Evolutionary conservation across 2,113 vertebrate genomes (phyloP).

Genomic region (Todiramphus saurophagus): DNA sequence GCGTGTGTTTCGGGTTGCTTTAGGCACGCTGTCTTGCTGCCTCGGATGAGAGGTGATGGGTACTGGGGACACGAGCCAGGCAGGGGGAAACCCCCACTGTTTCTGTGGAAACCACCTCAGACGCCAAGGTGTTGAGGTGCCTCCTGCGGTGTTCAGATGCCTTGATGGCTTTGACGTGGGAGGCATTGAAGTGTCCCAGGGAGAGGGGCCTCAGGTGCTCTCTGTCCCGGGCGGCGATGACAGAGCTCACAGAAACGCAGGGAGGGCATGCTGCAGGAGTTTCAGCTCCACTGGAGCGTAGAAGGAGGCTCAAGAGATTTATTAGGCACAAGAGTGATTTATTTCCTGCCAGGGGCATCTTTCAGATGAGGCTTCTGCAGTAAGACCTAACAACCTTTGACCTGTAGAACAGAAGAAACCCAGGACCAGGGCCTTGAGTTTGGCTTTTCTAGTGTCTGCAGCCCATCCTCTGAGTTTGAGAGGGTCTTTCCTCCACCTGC

Average conservation of each 20-base stretch:
- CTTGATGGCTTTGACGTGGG: background rate
- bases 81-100: background rate
- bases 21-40: too few relatives aligned
- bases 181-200: background rate
- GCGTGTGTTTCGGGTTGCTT: background rate
- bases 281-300: background rate
- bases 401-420: background rate
- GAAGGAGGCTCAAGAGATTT: background rate
- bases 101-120: too few relatives aligned
- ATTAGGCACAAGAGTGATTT: background rate
- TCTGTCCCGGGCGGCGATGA: accelerated
- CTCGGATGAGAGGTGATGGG: background rate
- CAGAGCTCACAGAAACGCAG: background rate
- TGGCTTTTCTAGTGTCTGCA: background rate
- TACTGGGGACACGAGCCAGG: background rate
- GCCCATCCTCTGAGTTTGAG: background rate
- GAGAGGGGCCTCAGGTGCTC: background rate
- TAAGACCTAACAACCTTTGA: background rate
- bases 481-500: background rate
- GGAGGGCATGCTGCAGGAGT: background rate
- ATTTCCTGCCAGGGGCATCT: background rate
- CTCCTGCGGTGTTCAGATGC: background rate
- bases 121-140: background rate
- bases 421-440: background rate
- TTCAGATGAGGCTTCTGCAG: background rate